Conservation (phyloP, 1,140 invertebrate species). For the Zaprionus vittiger region DNA sequence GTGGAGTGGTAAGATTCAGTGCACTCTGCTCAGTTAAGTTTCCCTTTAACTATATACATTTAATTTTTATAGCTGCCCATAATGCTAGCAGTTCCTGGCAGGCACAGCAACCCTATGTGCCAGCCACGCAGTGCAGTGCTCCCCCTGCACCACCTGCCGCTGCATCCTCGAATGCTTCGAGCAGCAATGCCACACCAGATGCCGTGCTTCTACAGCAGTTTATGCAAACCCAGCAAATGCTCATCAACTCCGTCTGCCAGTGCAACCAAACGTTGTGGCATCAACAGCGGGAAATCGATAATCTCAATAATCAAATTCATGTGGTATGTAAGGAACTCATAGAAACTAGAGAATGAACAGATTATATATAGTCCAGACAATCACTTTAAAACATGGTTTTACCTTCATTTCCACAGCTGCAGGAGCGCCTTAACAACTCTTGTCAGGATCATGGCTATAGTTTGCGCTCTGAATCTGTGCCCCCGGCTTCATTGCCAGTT, state of each 20-base stretch:
- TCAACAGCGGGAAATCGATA: slow-evolving; percentile 87
- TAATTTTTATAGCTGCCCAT: slow-evolving; percentile 43
- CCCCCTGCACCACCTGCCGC: slow-evolving; percentile 16
- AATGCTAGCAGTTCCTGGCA: slow-evolving; percentile 52
- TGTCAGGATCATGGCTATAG: slow-evolving; percentile 62
- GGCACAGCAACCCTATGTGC: slow-evolving; percentile 53
- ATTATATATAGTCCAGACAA: background rate
- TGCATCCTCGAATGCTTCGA: slow-evolving; percentile 59
- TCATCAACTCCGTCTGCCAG: slow-evolving; percentile 87
- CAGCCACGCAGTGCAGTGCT: slow-evolving; percentile 10
- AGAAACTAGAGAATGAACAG: no score
- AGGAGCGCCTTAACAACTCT: slow-evolving; percentile 67
- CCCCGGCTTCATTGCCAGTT: slow-evolving; percentile 53
- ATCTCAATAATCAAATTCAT: slow-evolving; percentile 73
- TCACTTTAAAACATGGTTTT: no score
- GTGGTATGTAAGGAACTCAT: slow-evolving; percentile 46
- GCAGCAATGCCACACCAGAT: slow-evolving; percentile 52
- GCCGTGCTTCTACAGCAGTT: slow-evolving; percentile 85
- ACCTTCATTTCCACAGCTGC: slow-evolving; percentile 49
- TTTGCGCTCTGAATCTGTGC: slow-evolving; percentile 76
- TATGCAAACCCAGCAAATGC: slow-evolving; percentile 87
- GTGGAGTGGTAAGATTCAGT: slow-evolving; percentile 52
- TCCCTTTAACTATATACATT: background rate
- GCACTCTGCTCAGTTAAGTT: background rate
- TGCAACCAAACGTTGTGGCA: slow-evolving; percentile 88